Conservation (phyloP, 2,113 vertebrate species). For the Euleptes europaea region DNA sequence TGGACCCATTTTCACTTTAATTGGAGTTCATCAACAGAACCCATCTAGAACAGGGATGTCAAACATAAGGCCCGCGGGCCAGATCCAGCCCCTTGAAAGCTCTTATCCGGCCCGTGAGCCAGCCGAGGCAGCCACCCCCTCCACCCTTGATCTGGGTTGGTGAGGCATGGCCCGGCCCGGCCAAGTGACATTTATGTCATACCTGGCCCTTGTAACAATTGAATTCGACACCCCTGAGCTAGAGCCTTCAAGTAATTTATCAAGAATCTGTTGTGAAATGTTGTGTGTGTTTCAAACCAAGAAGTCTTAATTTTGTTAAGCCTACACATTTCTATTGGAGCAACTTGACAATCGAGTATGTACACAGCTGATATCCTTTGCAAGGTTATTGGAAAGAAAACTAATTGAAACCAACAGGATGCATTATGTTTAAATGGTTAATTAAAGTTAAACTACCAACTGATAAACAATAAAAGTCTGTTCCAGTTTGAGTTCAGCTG, state of each 20-base stretch:
- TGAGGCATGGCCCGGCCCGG: too few species aligned
- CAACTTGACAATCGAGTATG: constrained; percentile 29
- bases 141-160: too few species aligned
- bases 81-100: too few species aligned
- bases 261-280: constrained; percentile 3
- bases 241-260: constrained; percentile 51
- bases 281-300: constrained; percentile 20
- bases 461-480: not conserved
- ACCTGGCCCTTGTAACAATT: too few species aligned
- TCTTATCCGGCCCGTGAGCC: too few species aligned
- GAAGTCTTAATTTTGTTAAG: not conserved
- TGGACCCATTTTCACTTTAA: constrained; percentile 60
- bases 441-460: not conserved
- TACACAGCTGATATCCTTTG: constrained; percentile 39
- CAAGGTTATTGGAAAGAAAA: not conserved
- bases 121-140: too few species aligned
- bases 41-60: constrained; percentile 35
- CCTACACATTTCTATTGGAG: constrained; percentile 45
- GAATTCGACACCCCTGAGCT: too few species aligned
- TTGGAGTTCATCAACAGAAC: constrained; percentile 52
- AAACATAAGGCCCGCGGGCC: too few species aligned
- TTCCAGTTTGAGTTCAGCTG: too few species aligned
- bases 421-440: not conserved
- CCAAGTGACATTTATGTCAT: too few species aligned
- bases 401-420: not conserved